Evolutionary conservation across 2,113 vertebrate species (phyloP).

Genomic region (Rostratula benghalensis): DNA sequence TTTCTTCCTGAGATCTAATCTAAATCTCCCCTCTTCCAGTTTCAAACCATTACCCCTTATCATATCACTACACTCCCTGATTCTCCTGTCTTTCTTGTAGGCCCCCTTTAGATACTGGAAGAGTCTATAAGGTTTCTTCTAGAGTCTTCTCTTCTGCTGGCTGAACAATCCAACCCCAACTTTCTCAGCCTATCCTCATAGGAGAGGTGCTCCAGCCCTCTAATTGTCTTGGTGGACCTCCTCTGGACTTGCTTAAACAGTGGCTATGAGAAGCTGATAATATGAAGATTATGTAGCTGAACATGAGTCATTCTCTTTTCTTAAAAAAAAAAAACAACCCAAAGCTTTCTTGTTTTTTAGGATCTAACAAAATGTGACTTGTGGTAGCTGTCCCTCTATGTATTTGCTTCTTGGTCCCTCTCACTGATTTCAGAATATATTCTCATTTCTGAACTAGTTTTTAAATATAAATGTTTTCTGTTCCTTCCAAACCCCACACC

Average conservation of each 20-base stretch:
- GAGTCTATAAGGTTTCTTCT: not conserved
- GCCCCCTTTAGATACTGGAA: not conserved
- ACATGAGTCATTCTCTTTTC: not conserved
- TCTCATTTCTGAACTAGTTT: not conserved
- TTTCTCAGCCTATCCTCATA: not conserved
- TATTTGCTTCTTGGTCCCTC: not conserved
- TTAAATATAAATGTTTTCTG: not conserved
- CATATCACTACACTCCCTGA: not conserved
- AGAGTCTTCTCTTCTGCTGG: not conserved
- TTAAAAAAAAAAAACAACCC: not conserved
- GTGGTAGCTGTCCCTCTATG: not conserved
- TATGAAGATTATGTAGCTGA: not conserved
- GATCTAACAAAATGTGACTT: rapidly evolving
- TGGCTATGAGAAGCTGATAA: rapidly evolving
- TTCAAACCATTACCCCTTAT: not conserved
- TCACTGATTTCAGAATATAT: not conserved
- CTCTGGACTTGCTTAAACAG: not conserved
- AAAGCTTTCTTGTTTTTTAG: too few species aligned
- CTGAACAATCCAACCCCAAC: not conserved
- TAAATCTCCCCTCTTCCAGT: not conserved
- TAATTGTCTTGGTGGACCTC: not conserved
- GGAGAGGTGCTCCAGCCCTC: not conserved
- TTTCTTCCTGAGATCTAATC: not conserved
- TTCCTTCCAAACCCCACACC: not conserved
- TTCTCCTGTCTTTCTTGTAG: not conserved